A percentile compares a stretch with the other conserved stretches of the same genome.
These are phyloP conservation scores for Albula goreensis DNA, from an alignment of 2,113 vertebrate genomes.

Conservation along the genomic window DNA sequence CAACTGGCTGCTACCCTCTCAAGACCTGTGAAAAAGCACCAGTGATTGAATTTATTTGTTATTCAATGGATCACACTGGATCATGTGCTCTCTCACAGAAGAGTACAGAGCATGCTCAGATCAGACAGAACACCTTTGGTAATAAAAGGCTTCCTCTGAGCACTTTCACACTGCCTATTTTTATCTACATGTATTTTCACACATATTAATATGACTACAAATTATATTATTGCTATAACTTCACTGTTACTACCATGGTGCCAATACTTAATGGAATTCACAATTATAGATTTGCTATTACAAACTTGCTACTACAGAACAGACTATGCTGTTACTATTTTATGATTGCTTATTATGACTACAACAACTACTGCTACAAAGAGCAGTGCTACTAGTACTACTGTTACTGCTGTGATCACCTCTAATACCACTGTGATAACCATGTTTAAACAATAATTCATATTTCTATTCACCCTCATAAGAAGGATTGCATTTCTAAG, in stretches of 20 bases:
- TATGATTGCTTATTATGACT: not conserved
- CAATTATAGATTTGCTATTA: not conserved
- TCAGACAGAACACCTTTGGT: conserved; percentile 71
- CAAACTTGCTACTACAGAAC: not conserved
- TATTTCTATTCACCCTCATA: not conserved
- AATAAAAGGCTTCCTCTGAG: conserved; percentile 67
- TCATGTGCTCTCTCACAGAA: conserved; percentile 78
- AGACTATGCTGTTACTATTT: not conserved
- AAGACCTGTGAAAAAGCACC: conserved; percentile 80
- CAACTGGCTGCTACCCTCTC: conserved; percentile 68
- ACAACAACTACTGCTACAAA: not conserved
- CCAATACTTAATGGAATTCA: not conserved
- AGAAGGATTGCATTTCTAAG: not conserved
- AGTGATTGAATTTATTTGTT: conserved; percentile 38
- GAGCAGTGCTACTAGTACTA: not conserved
- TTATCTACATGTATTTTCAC: not conserved
- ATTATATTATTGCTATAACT: not conserved
- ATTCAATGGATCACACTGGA: conserved; percentile 49
- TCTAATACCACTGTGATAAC: not conserved
- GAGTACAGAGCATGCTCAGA: conserved; percentile 67
- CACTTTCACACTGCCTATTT: conserved; percentile 35
- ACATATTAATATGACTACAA: not conserved
- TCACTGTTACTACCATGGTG: not conserved
- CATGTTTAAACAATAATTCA: not conserved
- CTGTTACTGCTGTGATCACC: not conserved